Evolutionary conservation across 1,140 invertebrate genomes (phyloP), one percentile per base, ranked within the genome.

Genomic region (Eurosta solidaginis): DNA sequence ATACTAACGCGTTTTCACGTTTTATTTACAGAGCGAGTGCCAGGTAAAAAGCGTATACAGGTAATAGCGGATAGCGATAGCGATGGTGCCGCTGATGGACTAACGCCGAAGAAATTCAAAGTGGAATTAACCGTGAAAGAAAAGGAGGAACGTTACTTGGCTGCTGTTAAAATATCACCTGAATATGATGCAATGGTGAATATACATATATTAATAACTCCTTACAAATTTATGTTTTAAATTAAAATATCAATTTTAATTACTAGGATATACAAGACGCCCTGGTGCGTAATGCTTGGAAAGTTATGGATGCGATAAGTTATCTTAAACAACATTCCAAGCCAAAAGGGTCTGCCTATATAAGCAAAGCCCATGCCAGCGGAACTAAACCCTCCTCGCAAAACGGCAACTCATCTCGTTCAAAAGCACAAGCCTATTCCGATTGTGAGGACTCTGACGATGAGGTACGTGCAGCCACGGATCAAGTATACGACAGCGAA

Each of bases 401-500:
- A 4, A 87, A 87, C 74, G 84, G 84, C 20, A 83, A 33, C 29
- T 78, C 80, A 12, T 81, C 59, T n/a, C 77, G 80, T 17, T 80
- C 81, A 1, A 78, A 74, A 5, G 68, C 78, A 47, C 36, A 79
- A 3, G 68, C 73, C 22, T 83, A 83, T 68, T 86, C 86, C 1
- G 86, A 86, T 29, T 79, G 68, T 47, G 84, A 87, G 40, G 81
- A 83, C 14, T 84, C 82, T 2, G 82, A 80, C n/a, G 82, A 85
- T 36, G 82, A 87, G 79, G 80, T 84, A 0, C 80, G 81, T 68
- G 81, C 83, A 45, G 81, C 81, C 17, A 85, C 85, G 54, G 84
- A 86, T 77, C 84, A 83, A 44, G 87, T 88, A 12, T 88, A 88
- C 54, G 86, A 88, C 76, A 92, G 91, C 77, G 92, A 93, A 52